Base-by-base conservation (phyloP, 2,797 vertebrate genomes). In the Phalloptychus januarius region DNA sequence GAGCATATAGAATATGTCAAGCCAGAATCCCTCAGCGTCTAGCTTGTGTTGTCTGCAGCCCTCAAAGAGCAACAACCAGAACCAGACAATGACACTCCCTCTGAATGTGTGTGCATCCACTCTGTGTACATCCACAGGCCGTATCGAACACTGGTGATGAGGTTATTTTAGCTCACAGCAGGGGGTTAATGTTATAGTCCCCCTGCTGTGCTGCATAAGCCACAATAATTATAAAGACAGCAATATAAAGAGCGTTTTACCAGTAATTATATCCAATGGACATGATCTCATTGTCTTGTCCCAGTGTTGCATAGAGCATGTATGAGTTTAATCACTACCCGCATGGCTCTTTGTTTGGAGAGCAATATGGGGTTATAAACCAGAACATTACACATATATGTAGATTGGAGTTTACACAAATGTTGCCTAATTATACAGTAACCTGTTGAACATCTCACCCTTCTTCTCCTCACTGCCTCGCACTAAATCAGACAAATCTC, bases 191-290 rank as follows among this genome's bases (percentile, higher is more conserved):
- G 85, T 90, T 86, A 82, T 88, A 81, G 79, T 85, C 82, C 88
- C 85, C 90, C 87, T n/a, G 73, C 89, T 83, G 84, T 54, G 80
- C 84, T 82, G 75, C 75, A 79, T 80, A 81, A 83, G 80, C 85
- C 71, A 75, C 77, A 80, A 85, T 89, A 91, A 93, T 93, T 89
- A 91, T 72, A 71, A 76, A 83, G 83, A 83, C 76, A 83, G 82
- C 73, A 73, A 42, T 54, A 76, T 83, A 83, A 90, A 91, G 90
- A 84, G 76, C 28, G 81, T 80, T 84, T 84, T 86, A 89, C 80
- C 46, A 83, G 93, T 87, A 93, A 94, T 93, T 92, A 93, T 81
- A 93, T 90, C 90, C 80, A 86, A 87, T 79, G 94, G 87, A 93
- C 88, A 80, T 90, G 86, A 91, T 88, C 83, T 91, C 91, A 92